phyloP scores from a whole-genome alignment of 1,140 invertebrate species.

The Tetramorium alpestre region DNA sequence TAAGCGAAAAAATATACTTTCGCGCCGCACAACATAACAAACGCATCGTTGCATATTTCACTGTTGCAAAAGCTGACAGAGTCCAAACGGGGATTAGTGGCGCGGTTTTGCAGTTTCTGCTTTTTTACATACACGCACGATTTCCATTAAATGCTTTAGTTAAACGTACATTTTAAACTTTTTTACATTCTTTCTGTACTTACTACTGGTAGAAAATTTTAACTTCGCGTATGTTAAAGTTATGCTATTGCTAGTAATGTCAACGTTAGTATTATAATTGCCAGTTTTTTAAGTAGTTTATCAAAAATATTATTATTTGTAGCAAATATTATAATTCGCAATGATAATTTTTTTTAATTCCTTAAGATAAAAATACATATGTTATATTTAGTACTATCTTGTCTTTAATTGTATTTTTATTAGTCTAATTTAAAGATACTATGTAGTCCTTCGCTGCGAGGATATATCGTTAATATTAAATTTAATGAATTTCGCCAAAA shows the following conservation, averaged over 20 bases:
- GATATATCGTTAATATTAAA: not conserved
- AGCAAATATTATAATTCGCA: not conserved
- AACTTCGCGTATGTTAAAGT: not conserved
- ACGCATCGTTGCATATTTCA: conserved; percentile 45
- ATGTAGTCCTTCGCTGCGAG: not conserved
- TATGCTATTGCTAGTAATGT: not conserved
- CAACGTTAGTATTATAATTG: not conserved
- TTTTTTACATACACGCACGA: conserved; percentile 21
- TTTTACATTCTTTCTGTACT: conserved; percentile 64
- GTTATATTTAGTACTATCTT: not conserved
- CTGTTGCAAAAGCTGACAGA: conserved; percentile 19
- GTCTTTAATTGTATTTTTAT: not conserved
- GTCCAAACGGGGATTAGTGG: conserved; percentile 24
- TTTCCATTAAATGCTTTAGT: conserved; percentile 65
- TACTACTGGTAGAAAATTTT: not conserved
- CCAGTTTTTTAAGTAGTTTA: not conserved
- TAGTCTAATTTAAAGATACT: not conserved
- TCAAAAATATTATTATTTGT: too few species aligned
- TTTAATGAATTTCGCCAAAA: not conserved
- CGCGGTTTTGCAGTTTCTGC: conserved; percentile 14
- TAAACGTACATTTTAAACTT: not conserved
- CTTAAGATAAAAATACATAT: not conserved
- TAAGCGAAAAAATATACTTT: conserved; percentile 50
- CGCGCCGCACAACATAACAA: conserved; percentile 23
- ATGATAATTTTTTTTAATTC: not conserved